phyloP scores from a whole-genome alignment of 2,113 vertebrate species.

The Garra rufa region DNA sequence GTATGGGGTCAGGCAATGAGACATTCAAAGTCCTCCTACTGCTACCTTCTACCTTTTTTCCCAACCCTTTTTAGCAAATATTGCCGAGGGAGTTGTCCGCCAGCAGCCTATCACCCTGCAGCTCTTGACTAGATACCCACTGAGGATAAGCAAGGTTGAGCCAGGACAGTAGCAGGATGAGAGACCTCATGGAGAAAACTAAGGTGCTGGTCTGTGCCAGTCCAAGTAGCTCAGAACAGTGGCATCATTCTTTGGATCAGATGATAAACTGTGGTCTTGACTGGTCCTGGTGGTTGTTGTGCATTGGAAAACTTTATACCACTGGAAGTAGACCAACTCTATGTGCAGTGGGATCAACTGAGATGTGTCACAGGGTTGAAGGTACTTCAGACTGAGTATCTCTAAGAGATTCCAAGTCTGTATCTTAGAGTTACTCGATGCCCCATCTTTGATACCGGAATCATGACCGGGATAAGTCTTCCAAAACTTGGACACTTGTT shows the following conservation, averaged over 20 bases:
- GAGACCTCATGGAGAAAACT: background rate
- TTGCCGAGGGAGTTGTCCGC: background rate
- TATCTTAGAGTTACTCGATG: background rate
- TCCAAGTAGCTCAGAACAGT: background rate
- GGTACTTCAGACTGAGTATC: background rate
- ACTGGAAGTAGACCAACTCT: background rate
- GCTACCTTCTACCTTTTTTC: background rate
- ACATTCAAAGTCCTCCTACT: constrained; percentile 8
- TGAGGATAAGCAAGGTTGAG: background rate
- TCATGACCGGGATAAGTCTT: background rate
- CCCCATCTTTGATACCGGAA: background rate
- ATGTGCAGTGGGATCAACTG: background rate
- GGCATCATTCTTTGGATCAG: background rate
- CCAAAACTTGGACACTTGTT: background rate
- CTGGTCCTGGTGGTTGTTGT: background rate
- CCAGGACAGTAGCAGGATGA: background rate
- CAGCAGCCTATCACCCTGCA: constrained; percentile 20
- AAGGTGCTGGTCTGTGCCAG: background rate
- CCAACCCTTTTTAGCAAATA: background rate
- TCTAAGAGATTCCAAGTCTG: background rate
- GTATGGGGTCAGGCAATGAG: background rate
- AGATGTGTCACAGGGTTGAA: background rate
- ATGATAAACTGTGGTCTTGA: background rate
- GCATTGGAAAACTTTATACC: background rate
- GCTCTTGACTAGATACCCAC: background rate